Percentiles rank a stretch among this genome's conserved stretches.
Conservation (phyloP, 2,888 invertebrate genomes). For the Tuberolachnus salignus region DNA sequence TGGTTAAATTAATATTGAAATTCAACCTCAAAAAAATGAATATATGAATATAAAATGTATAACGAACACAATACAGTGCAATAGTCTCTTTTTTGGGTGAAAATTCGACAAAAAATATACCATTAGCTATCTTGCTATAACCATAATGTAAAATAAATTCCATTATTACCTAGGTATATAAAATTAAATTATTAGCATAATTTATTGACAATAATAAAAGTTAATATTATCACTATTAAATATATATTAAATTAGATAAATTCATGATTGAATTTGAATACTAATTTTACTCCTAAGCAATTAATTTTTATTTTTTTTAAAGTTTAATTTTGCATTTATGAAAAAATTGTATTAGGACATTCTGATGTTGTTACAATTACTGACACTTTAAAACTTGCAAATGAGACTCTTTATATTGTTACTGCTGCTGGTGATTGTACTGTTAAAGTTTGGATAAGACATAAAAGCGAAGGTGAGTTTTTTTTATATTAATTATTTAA, state of each 20-base stretch:
- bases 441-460: slow-evolving; percentile 72
- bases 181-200: too few relatives aligned
- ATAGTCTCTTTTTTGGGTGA: too few relatives aligned
- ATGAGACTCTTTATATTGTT: slow-evolving; percentile 62
- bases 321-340: background rate
- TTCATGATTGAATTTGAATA: background rate
- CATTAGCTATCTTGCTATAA: too few relatives aligned
- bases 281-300: background rate
- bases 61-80: too few relatives aligned
- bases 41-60: too few relatives aligned
- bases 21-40: too few relatives aligned
- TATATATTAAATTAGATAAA: too few relatives aligned
- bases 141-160: too few relatives aligned
- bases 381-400: slow-evolving; percentile 68
- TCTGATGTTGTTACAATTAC: slow-evolving; percentile 73
- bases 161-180: too few relatives aligned
- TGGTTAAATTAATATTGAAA: too few relatives aligned
- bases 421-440: slow-evolving; percentile 73
- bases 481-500: background rate
- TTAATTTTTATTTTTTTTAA: background rate
- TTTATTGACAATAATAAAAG: too few relatives aligned
- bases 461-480: slow-evolving; percentile 58
- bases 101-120: too few relatives aligned
- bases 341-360: slow-evolving; percentile 63
- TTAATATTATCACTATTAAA: background rate